Percentiles rank a stretch among this genome's conserved stretches.
Evolutionary conservation across 2,888 invertebrate species (phyloP).

Genomic region (Cephalotes varians): DNA sequence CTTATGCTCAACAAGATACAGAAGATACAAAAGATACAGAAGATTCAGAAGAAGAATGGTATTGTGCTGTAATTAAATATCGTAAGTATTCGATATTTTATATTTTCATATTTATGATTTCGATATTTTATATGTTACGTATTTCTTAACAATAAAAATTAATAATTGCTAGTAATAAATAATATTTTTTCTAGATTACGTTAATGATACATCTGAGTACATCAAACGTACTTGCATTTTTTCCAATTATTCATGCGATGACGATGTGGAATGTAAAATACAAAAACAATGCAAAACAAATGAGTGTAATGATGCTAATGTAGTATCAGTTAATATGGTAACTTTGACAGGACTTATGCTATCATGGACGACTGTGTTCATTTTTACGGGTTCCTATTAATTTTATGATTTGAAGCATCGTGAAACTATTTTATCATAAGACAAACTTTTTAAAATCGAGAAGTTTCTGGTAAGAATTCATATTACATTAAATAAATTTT

Average conservation of each 20-base stretch:
- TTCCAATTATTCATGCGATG: not conserved
- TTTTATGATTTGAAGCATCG: not conserved
- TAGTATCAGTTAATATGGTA: not conserved
- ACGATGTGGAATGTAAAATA: not conserved
- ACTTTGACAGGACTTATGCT: not conserved
- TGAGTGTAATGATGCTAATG: slow-evolving; percentile 37
- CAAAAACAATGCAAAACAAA: not conserved
- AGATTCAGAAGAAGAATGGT: not conserved
- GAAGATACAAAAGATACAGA: not conserved
- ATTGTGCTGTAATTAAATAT: slow-evolving; percentile 4
- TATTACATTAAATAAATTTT: not conserved
- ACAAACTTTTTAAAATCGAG: not conserved
- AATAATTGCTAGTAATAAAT: not conserved
- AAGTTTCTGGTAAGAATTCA: not conserved
- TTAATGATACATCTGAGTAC: not conserved
- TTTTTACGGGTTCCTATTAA: not conserved
- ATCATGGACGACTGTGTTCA: not conserved
- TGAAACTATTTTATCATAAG: not conserved
- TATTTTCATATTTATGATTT: too few species aligned
- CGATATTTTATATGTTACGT: not conserved
- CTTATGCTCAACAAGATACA: not conserved
- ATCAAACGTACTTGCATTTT: not conserved
- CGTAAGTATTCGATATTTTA: slow-evolving; percentile 10
- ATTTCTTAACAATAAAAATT: not conserved
- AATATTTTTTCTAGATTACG: not conserved